These are phyloP conservation scores for Plusia festucae DNA, from an alignment of 2,888 invertebrate genomes.

Conservation along the genomic window DNA sequence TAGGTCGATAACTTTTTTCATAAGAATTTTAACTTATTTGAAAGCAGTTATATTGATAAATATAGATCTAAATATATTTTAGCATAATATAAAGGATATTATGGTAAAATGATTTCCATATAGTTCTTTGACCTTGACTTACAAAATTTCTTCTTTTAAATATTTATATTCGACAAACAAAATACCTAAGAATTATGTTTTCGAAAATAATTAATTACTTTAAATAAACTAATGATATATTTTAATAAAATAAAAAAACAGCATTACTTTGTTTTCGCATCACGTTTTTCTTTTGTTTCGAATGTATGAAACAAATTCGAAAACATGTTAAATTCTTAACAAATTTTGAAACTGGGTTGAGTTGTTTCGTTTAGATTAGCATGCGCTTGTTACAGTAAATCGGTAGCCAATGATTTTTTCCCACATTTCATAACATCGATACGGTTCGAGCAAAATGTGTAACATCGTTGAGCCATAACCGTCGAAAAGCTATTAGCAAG, in stretches of 20 bases:
- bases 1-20: not conserved
- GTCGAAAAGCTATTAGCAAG: conserved; percentile 74
- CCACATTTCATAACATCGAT: conserved; percentile 78
- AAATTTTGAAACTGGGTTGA: conserved; percentile 70
- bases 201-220: too few relatives aligned
- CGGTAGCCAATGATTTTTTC: conserved; percentile 76
- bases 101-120: too few relatives aligned
- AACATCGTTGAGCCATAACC: conserved; percentile 82
- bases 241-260: not conserved
- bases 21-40: not conserved
- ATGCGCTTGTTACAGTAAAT: conserved; percentile 77
- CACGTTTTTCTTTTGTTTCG: not conserved
- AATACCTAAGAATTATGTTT: too few relatives aligned
- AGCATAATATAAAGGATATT: too few relatives aligned
- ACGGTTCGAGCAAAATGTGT: conserved; percentile 84
- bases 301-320: conserved; percentile 21
- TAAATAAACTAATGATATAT: too few relatives aligned
- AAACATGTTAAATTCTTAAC: conserved; percentile 54
- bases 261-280: not conserved
- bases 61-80: too few relatives aligned
- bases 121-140: too few relatives aligned
- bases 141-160: too few relatives aligned
- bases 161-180: too few relatives aligned
- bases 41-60: too few relatives aligned
- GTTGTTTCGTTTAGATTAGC: conserved; percentile 76